phyloP scores from a whole-genome alignment of 1,140 invertebrate genomes.

The Philopotamus ludificatus region DNA sequence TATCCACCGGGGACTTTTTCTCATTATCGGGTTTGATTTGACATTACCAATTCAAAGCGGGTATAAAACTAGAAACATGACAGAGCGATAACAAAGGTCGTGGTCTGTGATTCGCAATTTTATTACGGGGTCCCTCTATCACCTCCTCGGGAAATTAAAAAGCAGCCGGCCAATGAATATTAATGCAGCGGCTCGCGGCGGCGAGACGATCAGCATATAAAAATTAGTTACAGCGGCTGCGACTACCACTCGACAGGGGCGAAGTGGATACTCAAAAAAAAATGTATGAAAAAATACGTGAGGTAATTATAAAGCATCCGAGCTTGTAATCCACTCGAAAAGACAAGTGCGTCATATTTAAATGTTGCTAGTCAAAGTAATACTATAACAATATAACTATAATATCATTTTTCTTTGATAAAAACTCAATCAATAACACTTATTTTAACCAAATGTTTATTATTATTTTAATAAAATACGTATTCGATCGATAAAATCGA shows the following conservation, averaged over 20 bases:
- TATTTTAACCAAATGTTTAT: no score
- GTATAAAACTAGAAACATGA: no score
- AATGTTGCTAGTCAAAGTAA: no score
- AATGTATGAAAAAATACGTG: constrained; percentile 3
- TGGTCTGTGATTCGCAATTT: neutral
- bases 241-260: constrained; percentile 6
- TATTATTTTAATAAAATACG: no score
- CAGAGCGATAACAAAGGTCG: neutral
- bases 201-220: constrained; percentile 25
- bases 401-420: no score
- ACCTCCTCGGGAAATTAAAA: constrained; percentile 27
- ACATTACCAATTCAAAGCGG: no score
- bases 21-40: no score
- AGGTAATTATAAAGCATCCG: constrained; percentile 27
- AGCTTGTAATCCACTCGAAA: constrained; percentile 11
- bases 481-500: no score
- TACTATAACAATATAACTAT: no score
- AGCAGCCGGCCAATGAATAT: constrained; percentile 31
- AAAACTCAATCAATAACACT: no score
- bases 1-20: no score
- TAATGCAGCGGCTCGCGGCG: constrained; percentile 22
- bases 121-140: neutral
- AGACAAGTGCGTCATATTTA: no score
- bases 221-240: constrained; percentile 21
- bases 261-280: neutral